Base-by-base conservation (phyloP, 2,113 vertebrate species). In the Neodontobutis hainanensis region DNA sequence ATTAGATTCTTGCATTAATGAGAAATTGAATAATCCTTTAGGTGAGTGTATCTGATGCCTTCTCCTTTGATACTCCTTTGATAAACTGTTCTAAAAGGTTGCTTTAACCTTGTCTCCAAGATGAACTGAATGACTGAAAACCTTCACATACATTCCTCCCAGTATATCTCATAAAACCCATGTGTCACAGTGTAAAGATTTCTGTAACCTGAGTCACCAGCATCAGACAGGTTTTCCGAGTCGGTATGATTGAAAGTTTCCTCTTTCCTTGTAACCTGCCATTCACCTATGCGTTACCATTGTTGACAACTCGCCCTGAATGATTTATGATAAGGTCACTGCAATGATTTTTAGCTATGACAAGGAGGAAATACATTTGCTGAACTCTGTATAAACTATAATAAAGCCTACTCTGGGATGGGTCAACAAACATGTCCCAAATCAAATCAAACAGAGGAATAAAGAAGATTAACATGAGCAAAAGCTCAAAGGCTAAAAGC, bases 161-260 rank as follows among this genome's bases (percentile, higher is more conserved):
- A 2, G 8, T 47, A 11, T 8, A 47, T 47, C 10, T 10, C 32
- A 59, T 50, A 48, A 6, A 15, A 19, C 44, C 15, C 56, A 65
- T 12, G 51, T 57, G 56, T 46, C 3, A 51, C 27, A 73, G 34
- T 11, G 57, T 19, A 47, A 63, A 59, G 53, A n/a, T 68, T 27
- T 6, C 50, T 19, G 75, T 16, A 70, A 61, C 51, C 48, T 2
- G 71, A 83, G 35, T 73, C 70, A 61, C 12, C 34, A 2, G 8
- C 46, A 14, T 56, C 11, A 6, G 3, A 42, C 27, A 42, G 8
- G 27, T 66, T 61, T 63, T 53, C 52, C 61, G 56, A 9, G 27
- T 11, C 56, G 19, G 62, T 47, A 8, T 49, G 19, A 38, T 51
- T 51, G 61, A 70, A 61, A 65, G 73, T 61, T 78, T 80, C 68